Base-by-base conservation (phyloP, 2,113 vertebrate genomes). In the Pipa parva region DNA sequence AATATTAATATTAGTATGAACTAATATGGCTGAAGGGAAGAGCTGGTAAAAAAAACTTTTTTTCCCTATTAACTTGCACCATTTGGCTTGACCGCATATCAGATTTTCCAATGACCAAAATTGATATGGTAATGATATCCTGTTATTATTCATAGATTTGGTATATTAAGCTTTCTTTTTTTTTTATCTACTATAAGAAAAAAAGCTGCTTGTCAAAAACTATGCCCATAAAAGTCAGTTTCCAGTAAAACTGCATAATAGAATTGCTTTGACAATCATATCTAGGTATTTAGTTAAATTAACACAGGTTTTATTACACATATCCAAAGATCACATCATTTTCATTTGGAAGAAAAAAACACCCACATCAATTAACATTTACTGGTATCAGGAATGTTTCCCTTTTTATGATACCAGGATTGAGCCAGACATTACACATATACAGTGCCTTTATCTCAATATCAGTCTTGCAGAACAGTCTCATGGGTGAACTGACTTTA, bases 51-150 rank as follows among this genome's bases (percentile, higher is more conserved):
- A 15, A 31, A 22, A 20, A 31, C 18, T 48, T n/a, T 33, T 20
- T 29, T 3, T n/a, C 18, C 29, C 22, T 37, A 63, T 26, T 22
- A 36, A 18, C n/a, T 66, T 46, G 13, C 20, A 36, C 42, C 27
- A 59, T 59, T 25, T 42, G 37, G 28, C 25, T 58, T 33, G 21
- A 18, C 28, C 18, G n/a, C n/a, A 24, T 67, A 49, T 59, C 25
- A 48, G 8, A 18, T 49, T 50, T 48, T 48, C 21, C 36, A 67
- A 49, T 67, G 64, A 67, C 54, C 58, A 59, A 42, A 42, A 59
- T 26, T 50, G 42, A 13, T 5, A 9, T 20, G 17, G 36, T 59
- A 59, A 59, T 59, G 45, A 7, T 59, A 27, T 55, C 7, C 9
- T 17, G 21, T 65, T 12, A 21, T 67, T 24, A 36, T 13, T 13